Evolutionary conservation across 2,113 vertebrate genomes (phyloP).

Genomic region (Melanocharis versteri): DNA sequence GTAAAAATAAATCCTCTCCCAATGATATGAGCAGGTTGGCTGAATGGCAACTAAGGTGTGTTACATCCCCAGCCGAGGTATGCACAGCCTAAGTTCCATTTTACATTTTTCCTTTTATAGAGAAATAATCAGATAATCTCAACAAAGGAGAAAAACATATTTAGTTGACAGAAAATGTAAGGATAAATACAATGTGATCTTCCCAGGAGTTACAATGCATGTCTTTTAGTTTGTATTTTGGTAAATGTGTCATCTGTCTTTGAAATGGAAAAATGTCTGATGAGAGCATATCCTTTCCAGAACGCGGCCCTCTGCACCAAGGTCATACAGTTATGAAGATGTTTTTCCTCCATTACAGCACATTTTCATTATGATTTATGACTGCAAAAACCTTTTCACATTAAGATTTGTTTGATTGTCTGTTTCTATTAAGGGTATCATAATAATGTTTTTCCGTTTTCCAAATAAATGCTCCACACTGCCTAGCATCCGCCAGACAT

Average conservation of each 20-base stretch:
- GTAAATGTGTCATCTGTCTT: background rate
- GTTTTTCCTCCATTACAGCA: constrained; percentile 51
- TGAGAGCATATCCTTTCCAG: background rate
- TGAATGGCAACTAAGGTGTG: background rate
- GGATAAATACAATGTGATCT: background rate
- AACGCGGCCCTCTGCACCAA: background rate
- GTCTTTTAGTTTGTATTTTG: background rate
- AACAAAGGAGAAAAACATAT: background rate
- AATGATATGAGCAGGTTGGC: background rate
- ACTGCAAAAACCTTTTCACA: constrained; percentile 67
- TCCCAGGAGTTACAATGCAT: background rate
- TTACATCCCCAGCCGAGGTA: background rate
- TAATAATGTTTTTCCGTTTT: constrained; percentile 69
- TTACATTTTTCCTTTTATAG: background rate
- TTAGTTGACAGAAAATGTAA: background rate
- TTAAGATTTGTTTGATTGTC: constrained; percentile 81
- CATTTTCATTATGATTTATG: constrained; percentile 76
- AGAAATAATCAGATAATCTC: background rate
- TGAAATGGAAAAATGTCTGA: background rate
- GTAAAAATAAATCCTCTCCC: background rate
- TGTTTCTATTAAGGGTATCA: constrained; percentile 74
- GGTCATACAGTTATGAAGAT: constrained; percentile 60
- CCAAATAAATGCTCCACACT: constrained; percentile 71
- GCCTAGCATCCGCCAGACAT: constrained; percentile 10
- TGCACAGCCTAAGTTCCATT: background rate